Percentiles rank a stretch among this genome's conserved stretches.
These are phyloP conservation scores for Coccyzus lansbergi DNA, from an alignment of 2,797 vertebrate species.

Conservation along the genomic window DNA sequence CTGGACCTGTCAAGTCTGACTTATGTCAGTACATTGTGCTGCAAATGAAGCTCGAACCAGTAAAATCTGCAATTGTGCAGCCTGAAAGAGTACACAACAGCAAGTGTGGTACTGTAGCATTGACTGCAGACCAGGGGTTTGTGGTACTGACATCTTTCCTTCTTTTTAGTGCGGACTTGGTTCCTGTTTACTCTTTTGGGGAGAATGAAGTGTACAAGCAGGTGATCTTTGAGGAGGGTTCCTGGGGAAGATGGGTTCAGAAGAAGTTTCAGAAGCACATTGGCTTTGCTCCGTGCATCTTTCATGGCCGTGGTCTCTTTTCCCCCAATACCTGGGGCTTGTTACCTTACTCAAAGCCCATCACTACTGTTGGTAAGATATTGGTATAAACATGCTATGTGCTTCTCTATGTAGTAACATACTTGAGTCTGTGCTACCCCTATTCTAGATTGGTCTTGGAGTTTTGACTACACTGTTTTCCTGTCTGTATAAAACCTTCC, in stretches of 20 bases:
- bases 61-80: background rate
- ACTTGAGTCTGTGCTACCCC: background rate
- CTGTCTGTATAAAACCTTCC: background rate
- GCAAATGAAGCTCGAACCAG: background rate
- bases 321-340: slow-evolving; percentile 89
- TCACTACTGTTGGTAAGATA: slow-evolving; percentile 90
- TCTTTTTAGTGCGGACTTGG: slow-evolving; percentile 88
- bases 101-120: background rate
- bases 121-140: fast-evolving
- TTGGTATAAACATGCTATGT: background rate
- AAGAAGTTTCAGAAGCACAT: slow-evolving; percentile 92
- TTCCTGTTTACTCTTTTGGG: slow-evolving; percentile 95
- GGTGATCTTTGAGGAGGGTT: slow-evolving; percentile 91
- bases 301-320: slow-evolving; percentile 93
- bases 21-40: background rate
- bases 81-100: background rate
- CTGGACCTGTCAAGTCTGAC: background rate
- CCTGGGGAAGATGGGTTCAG: slow-evolving; percentile 86
- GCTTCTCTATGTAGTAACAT: background rate
- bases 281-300: slow-evolving; percentile 94
- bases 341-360: slow-evolving; percentile 91
- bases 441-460: background rate
- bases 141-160: background rate
- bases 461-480: background rate
- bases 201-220: slow-evolving; percentile 96